Evolutionary conservation across 2,888 invertebrate species (phyloP).

Genomic region (Chirona hameri): DNA sequence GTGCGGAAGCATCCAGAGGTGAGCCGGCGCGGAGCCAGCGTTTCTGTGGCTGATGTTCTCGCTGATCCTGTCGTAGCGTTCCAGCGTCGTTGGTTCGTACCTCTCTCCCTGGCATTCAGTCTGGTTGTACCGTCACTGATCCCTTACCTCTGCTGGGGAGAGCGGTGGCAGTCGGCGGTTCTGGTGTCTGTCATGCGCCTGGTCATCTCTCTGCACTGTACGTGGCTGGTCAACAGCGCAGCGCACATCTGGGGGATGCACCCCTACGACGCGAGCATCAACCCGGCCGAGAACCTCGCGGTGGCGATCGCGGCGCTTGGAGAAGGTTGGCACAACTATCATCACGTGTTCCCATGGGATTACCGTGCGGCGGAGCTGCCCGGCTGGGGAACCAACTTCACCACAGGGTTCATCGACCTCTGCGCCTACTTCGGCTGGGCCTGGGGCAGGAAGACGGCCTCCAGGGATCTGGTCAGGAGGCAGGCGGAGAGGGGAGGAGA

Average conservation of each 20-base stretch:
- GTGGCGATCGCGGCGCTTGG: constrained; percentile 59
- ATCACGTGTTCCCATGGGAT: constrained; percentile 89
- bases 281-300: constrained; percentile 41
- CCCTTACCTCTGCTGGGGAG: constrained; percentile 80
- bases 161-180: constrained; percentile 71
- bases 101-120: constrained; percentile 70
- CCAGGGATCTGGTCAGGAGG: constrained; percentile 62
- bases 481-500: constrained; percentile 70
- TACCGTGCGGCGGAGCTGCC: constrained; percentile 80
- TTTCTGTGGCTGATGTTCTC: constrained; percentile 79
- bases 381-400: constrained; percentile 58
- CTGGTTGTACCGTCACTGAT: constrained; percentile 76
- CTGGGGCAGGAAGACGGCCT: constrained; percentile 76
- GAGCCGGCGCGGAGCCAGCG: constrained; percentile 74
- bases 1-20: constrained; percentile 88
- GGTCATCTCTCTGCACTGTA: constrained; percentile 79
- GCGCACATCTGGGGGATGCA: constrained; percentile 89
- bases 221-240: constrained; percentile 91
- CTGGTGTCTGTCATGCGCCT: constrained; percentile 79
- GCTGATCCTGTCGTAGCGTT: constrained; percentile 77
- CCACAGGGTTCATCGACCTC: constrained; percentile 72
- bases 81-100: constrained; percentile 77
- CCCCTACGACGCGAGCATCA: constrained; percentile 70
- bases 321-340: constrained; percentile 91
- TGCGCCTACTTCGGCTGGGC: constrained; percentile 80